Conservation (phyloP, 2,113 vertebrate species). For the Tichodroma muraria region DNA sequence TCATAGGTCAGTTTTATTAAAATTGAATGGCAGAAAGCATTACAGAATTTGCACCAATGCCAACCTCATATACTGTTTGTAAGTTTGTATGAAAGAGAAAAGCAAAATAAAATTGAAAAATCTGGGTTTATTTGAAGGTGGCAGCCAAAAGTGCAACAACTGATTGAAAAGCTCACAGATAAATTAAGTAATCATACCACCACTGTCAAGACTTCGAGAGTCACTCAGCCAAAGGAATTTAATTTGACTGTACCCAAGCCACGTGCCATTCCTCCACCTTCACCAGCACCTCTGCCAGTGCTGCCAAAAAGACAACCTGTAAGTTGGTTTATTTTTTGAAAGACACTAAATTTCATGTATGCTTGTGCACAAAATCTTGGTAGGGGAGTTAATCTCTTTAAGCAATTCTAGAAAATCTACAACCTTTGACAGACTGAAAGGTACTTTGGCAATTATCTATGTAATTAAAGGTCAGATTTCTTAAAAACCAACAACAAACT, state of each 20-base stretch:
- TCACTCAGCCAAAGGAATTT: slow-evolving; percentile 82
- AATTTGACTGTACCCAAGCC: slow-evolving; percentile 77
- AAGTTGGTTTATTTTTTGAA: slow-evolving; percentile 52
- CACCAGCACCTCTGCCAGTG: slow-evolving; percentile 58
- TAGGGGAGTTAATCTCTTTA: neutral
- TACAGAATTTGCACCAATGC: neutral
- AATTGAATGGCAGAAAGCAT: neutral
- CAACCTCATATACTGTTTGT: neutral
- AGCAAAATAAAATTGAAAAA: neutral
- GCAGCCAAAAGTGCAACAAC: slow-evolving; percentile 77
- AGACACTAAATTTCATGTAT: neutral
- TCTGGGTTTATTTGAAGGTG: slow-evolving; percentile 71
- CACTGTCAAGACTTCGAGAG: slow-evolving; percentile 59
- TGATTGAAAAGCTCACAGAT: slow-evolving; percentile 71
- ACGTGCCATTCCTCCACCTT: slow-evolving; percentile 67
- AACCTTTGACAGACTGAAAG: neutral
- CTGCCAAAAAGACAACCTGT: slow-evolving; percentile 75
- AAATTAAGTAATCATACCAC: neutral
- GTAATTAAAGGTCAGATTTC: neutral
- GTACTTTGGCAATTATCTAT: neutral
- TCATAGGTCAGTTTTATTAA: neutral
- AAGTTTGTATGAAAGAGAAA: neutral
- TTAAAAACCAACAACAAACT: neutral
- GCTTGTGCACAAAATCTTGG: neutral
- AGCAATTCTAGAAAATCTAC: neutral